These are phyloP conservation scores for Lycocorax pyrrhopterus DNA, from an alignment of 2,113 vertebrate genomes.

Conservation along the genomic window DNA sequence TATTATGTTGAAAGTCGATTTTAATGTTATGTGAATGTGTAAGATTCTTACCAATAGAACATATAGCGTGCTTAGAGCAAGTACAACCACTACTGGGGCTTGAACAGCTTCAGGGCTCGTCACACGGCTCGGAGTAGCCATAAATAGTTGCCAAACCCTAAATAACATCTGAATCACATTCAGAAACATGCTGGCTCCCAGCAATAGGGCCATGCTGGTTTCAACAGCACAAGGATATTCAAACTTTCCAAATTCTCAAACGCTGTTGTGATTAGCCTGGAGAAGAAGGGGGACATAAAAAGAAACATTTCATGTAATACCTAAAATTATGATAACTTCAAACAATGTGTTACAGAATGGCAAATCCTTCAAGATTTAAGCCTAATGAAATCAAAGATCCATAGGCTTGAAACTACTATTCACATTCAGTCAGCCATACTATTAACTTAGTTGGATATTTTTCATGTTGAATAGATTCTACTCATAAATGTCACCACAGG, in stretches of 20 bases:
- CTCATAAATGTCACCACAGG: constrained; percentile 42
- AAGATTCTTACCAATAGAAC: not conserved
- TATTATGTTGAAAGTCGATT: not conserved
- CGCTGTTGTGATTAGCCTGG: not conserved
- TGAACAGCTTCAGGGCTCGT: not conserved
- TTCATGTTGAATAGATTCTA: not conserved
- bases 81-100: not conserved
- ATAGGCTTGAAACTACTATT: not conserved
- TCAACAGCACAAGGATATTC: not conserved
- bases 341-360: not conserved
- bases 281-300: not conserved
- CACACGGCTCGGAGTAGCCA: not conserved
- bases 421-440: not conserved
- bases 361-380: constrained; percentile 39
- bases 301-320: not conserved
- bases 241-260: not conserved
- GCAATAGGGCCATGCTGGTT: not conserved
- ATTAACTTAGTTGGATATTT: constrained; percentile 31
- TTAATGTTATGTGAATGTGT: not conserved
- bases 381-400: constrained; percentile 39
- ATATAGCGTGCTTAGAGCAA: not conserved
- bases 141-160: not conserved
- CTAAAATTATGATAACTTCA: not conserved
- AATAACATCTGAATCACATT: not conserved
- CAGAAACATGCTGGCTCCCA: not conserved